Evolutionary conservation across 2,113 vertebrate genomes (phyloP), one percentile per base, ranked within the genome.

Genomic region (Mohoua ochrocephala): DNA sequence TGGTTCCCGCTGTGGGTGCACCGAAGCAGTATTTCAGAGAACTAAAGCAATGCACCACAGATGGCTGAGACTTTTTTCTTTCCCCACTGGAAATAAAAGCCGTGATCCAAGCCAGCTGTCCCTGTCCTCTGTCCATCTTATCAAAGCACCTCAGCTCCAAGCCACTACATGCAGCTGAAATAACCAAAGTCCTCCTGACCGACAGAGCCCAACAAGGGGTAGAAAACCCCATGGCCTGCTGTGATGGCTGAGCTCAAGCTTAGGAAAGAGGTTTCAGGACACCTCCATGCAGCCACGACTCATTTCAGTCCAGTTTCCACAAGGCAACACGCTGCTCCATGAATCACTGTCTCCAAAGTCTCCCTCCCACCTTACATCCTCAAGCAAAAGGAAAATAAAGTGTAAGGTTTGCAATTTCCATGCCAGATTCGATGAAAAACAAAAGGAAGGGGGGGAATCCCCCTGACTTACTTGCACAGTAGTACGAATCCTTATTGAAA

Each of bases 401-500:
- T 3, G 0, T 41, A 56, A 47, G 8, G 18, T 63, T 63, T 9
- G 5, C 13, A 59, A 54, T 69, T 93, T 77, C 39, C 56, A 6
- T 8, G 18, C 57, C 63, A 86, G 45, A 74, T 65, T 76, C 31
- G 86, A 54, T 4, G 17, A 78, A 91, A 77, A 80, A 52, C 19
- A 50, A 84, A 78, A 54, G 19, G 39, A 70, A 73, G 9, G 7
- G 14, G 23, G 20, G 35, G 3, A n/a, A 7, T 3, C 44, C 7
- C 3, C 30, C 27, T 6, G 74, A 93, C 98, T 98, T 97, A 99
- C 99, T 97, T 96, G 98, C 95, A 97, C 99, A 99, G 41, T 98
- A 97, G 93, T 98, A 98, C 27, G 98, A 97, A 27, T 99, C 99
- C 91, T 98, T 99, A 96, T 95, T 98, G 85, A 99, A 98, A 57